Evolutionary conservation across 2,113 vertebrate species (phyloP).

Genomic region (Hirundichthys speculiger): DNA sequence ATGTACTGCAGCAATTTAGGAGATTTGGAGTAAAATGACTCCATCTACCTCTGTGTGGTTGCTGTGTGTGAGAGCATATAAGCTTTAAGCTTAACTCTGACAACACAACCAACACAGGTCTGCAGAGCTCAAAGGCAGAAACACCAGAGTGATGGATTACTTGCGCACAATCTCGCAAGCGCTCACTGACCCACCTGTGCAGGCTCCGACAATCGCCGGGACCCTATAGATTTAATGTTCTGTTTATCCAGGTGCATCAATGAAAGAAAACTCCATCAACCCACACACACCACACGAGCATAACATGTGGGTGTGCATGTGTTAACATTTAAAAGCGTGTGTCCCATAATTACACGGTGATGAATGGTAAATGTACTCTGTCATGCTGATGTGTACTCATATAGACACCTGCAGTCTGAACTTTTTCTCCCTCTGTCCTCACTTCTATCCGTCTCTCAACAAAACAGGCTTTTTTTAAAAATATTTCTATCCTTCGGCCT

Average conservation of each 20-base stretch:
- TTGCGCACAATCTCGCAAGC: conserved; percentile 4
- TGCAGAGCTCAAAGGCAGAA: neutral
- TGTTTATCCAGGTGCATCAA: conserved; percentile 74
- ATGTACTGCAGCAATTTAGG: neutral
- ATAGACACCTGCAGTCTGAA: conserved; percentile 42
- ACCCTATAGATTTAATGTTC: conserved; percentile 12
- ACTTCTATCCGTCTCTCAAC: conserved; percentile 33
- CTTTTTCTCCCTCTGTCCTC: conserved; percentile 24
- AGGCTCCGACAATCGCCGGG: neutral
- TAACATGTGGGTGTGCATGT: conserved; percentile 34
- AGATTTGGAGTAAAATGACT: neutral
- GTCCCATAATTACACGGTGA: conserved; percentile 68
- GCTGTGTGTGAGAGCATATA: neutral
- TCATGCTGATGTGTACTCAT: conserved; percentile 37
- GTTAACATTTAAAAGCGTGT: conserved; percentile 50
- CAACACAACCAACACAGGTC: conserved; percentile 13
- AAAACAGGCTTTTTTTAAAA: neutral
- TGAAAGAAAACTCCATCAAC: conserved; percentile 46
- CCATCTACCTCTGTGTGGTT: conserved; percentile 3
- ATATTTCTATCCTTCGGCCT: neutral
- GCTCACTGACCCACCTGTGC: conserved; percentile 4
- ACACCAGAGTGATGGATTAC: conserved; percentile 20
- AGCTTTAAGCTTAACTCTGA: neutral
- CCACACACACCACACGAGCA: neutral
- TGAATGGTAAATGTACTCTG: conserved; percentile 55